phyloP scores from a whole-genome alignment of 1,140 invertebrate genomes.

The Aricia agestis region DNA sequence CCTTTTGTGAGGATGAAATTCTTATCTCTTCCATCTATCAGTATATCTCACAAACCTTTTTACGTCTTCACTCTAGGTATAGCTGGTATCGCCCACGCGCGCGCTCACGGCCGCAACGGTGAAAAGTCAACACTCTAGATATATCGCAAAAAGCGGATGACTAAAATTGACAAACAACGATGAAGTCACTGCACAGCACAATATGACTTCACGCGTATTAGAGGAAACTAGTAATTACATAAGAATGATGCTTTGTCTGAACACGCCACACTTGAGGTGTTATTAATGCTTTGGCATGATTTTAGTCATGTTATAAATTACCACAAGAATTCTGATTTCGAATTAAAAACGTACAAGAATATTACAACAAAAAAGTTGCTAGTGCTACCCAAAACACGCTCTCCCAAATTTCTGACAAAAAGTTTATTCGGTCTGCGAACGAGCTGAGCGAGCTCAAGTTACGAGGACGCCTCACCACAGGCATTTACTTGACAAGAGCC shows the following conservation, averaged over 20 bases:
- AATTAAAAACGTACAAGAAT: neutral
- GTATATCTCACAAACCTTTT: neutral
- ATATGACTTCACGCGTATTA: neutral
- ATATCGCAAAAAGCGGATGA: constrained; percentile 25
- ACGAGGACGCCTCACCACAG: constrained; percentile 12
- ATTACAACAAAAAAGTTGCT: neutral
- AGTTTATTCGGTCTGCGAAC: neutral
- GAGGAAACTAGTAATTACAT: neutral
- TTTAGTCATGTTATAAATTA: no score
- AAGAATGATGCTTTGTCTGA: neutral
- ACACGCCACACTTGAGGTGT: neutral
- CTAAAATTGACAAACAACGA: constrained; percentile 24
- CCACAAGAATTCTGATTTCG: no score
- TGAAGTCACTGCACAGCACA: constrained; percentile 23
- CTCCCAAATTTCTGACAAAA: constrained; percentile 7
- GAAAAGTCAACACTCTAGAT: constrained; percentile 28
- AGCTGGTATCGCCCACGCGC: constrained; percentile 19
- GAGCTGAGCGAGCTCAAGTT: constrained; percentile 8
- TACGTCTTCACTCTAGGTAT: neutral
- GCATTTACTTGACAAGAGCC: constrained; percentile 5
- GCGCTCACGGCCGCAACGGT: constrained; percentile 22
- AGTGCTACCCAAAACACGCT: constrained; percentile 8
- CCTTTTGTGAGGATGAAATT: no score
- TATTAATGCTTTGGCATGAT: no score
- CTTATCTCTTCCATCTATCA: no score